These are phyloP conservation scores for Thamnophis sirtalis DNA, from an alignment of 2,113 vertebrate species.

Conservation along the genomic window DNA sequence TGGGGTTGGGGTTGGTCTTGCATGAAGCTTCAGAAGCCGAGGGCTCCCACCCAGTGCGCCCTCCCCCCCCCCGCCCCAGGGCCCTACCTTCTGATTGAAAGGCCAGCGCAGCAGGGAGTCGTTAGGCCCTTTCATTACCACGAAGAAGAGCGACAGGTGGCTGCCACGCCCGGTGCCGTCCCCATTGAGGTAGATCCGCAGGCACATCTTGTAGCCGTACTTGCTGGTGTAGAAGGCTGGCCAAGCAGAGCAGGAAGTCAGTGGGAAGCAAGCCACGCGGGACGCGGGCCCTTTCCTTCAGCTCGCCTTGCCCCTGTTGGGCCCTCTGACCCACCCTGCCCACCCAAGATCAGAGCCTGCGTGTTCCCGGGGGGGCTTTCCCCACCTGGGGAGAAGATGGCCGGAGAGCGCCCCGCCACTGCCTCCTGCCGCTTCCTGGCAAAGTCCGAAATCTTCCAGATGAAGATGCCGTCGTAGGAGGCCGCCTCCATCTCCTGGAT, in stretches of 20 bases:
- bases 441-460: constrained; percentile 90
- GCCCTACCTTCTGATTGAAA: constrained; percentile 91
- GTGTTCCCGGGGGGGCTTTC: background rate
- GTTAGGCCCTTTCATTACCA: constrained; percentile 86
- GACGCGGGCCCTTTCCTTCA: background rate
- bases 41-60: background rate
- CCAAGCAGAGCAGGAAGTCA: background rate
- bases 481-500: constrained; percentile 78
- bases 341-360: background rate
- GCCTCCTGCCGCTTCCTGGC: constrained; percentile 85
- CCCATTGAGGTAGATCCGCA: constrained; percentile 87
- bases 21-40: background rate
- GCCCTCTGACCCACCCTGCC: fast-evolving
- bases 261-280: background rate
- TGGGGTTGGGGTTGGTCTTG: background rate
- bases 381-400: constrained; percentile 92
- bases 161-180: constrained; percentile 87
- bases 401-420: constrained; percentile 75
- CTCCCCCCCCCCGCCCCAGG: background rate
- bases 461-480: constrained; percentile 84
- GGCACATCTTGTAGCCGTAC: constrained; percentile 95
- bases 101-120: constrained; percentile 91
- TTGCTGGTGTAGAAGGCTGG: constrained; percentile 92
- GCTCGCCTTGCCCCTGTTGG: background rate
- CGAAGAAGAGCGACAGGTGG: constrained; percentile 90